Conservation (phyloP, 1,140 invertebrate species). For the Lasaia peninsularis region DNA sequence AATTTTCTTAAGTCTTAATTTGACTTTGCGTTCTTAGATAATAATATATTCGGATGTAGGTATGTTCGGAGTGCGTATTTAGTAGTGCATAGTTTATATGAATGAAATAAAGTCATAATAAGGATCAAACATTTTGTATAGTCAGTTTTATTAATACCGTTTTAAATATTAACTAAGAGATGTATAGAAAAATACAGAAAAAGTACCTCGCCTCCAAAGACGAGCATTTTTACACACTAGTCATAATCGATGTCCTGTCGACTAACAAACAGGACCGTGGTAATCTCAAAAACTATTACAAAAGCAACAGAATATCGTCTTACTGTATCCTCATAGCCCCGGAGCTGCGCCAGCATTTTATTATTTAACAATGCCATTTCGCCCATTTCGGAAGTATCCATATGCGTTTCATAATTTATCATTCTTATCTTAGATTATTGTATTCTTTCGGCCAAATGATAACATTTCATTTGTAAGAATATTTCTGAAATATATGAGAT, state of each 20-base stretch:
- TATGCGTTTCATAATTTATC: constrained; percentile 13
- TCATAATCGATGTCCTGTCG: neutral
- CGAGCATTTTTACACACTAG: neutral
- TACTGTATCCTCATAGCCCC: constrained; percentile 39
- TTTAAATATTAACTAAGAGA: too few relatives aligned
- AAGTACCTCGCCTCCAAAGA: neutral
- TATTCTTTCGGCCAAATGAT: neutral
- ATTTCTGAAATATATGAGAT: too few relatives aligned
- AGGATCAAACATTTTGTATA: too few relatives aligned
- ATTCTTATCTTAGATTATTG: neutral
- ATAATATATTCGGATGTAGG: too few relatives aligned
- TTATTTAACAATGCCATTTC: constrained; percentile 51
- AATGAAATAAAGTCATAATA: too few relatives aligned
- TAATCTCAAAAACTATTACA: constrained; percentile 24
- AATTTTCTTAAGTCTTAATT: too few relatives aligned
- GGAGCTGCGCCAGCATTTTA: constrained; percentile 50
- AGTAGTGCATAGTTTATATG: too few relatives aligned
- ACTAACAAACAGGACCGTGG: constrained; percentile 25
- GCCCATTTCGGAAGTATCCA: constrained; percentile 6
- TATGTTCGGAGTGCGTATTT: too few relatives aligned
- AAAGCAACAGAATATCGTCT: constrained; percentile 39
- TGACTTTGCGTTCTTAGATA: too few relatives aligned
- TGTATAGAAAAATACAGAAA: too few relatives aligned
- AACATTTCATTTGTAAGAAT: neutral
- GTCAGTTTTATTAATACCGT: too few relatives aligned